Evolutionary conservation across 2,888 invertebrate genomes (phyloP), one percentile per base, ranked within the genome.

Genomic region (Cephus spinipes): DNA sequence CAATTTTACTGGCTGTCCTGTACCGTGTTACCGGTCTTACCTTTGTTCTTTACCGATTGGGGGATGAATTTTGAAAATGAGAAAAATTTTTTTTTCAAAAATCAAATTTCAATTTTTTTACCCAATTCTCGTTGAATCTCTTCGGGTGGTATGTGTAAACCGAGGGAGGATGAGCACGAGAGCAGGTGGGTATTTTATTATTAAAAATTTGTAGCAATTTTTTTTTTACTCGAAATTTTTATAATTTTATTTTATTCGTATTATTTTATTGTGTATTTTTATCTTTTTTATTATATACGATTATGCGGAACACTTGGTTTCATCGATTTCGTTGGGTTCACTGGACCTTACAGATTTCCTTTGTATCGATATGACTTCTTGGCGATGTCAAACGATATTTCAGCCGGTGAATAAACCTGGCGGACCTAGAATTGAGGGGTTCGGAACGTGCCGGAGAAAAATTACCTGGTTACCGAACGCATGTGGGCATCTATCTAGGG

Each of bases 401-500:
- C 55, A 55, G 23, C 9, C 23, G 55, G 55, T 23, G 55, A 55
- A 9, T 55, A 2, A 55, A 55, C 23, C 55, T 23, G 55, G 23
- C 23, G 23, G 9, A 23, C 2, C 9, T 55, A 23, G 9, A 55
- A 9, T 55, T 2, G 55, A 23, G 55, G 55, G 36, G 35, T 12
- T 9, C 55, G 23, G 23, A 55, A 55, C 23, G 55, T 55, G 55
- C 32, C 11, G 31, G 31, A 33, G 33, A 71, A 71, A 71, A 71
- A 71, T 71, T 71, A 71, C 71, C 71, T 71, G 71, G 33, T 12
- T 71, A 12, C 32, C 9, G 32, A 33, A 32, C 31, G 71, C 71
- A 71, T 71, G 71, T 71, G 71, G 71, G 71, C 71, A 31, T 71
- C 32, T 32, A 69, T 69, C 71, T 32, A 12, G 71, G 31, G 31